These are phyloP conservation scores for Thamnaconus septentrionalis DNA, from an alignment of 2,113 vertebrate genomes.

Conservation along the genomic window DNA sequence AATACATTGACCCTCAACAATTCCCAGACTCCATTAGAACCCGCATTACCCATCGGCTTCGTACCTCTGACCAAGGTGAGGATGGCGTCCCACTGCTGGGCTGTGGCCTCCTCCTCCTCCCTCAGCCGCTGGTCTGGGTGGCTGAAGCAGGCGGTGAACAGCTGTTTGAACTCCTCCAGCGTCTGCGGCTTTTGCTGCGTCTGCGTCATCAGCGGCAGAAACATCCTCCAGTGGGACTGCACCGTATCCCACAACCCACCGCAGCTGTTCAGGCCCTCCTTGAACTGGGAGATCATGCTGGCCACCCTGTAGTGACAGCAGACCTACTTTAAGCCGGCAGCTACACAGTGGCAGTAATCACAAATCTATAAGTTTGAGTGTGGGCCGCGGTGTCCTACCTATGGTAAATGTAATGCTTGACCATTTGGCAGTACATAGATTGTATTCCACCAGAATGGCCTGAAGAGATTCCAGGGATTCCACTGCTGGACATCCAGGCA, in stretches of 20 bases:
- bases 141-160: slow-evolving; percentile 61
- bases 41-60: not conserved
- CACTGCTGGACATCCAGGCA: slow-evolving; percentile 62
- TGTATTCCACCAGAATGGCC: slow-evolving; percentile 44
- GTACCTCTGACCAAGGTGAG: slow-evolving; percentile 58
- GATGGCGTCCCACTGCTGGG: slow-evolving; percentile 51
- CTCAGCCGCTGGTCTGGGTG: slow-evolving; percentile 27
- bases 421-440: slow-evolving; percentile 46
- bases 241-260: slow-evolving; percentile 66
- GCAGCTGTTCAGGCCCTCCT: slow-evolving; percentile 64
- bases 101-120: slow-evolving; percentile 54
- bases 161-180: slow-evolving; percentile 43
- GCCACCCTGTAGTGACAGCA: slow-evolving; percentile 47
- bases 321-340: not conserved
- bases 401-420: slow-evolving; percentile 66
- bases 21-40: not conserved
- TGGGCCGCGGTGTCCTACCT: slow-evolving; percentile 49
- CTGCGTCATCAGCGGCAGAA: slow-evolving; percentile 62
- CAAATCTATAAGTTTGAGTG: not conserved
- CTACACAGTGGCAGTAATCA: not conserved
- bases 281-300: slow-evolving; percentile 71
- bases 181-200: slow-evolving; percentile 25
- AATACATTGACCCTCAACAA: not conserved
- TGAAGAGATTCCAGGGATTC: slow-evolving; percentile 52
- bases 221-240: slow-evolving; percentile 49